Base-by-base conservation (phyloP, 2,797 vertebrate genomes). In the Uromys caudimaculatus region DNA sequence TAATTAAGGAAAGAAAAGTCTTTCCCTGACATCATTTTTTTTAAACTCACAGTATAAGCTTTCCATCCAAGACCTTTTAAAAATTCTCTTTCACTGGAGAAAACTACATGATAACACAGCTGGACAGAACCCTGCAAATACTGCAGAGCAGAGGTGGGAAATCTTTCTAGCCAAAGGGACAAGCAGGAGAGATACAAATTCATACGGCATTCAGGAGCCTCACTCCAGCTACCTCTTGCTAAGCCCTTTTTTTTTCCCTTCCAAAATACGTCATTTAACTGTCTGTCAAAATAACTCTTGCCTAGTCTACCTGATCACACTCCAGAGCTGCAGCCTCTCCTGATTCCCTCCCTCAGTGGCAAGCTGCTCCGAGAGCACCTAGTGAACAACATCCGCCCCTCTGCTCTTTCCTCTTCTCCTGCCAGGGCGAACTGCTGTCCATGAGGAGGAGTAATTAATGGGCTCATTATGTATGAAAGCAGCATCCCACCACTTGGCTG, bases 361-460 rank as follows among this genome's bases (percentile, higher is more conserved):
- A 97, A 95, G 98, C 98, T 98, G 98, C 97, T 99, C 97, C 97
- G 35, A 97, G 94, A 97, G 92, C 97, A 98, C 95, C 97, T 98
- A 98, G 84, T 95, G 96, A 97, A 98, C 95, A 92, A 94, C 98
- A 91, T 96, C 97, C 96, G 97, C 98, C 97, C 97, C 97, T 97
- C 98, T 97, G 98, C 94, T 98, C 96, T 95, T 97, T 97, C 97
- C 96, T 95, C 95, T 50, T 58, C 97, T 97, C 97, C 95, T 98
- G 96, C 93, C 97, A 91, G 97, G 95, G 97, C 95, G 95, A 89
- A 98, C 97, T 98, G 98, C 98, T 96, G 98, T 98, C 98, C 97
- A 96, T 98, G 98, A 98, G 94, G 90, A 98, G 97, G 98, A 98
- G 98, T 98, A 98, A 99, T 99, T 99, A 99, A 98, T 96, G 96